Base-by-base conservation (phyloP, 2,797 vertebrate species). In the Phataginus tricuspis region DNA sequence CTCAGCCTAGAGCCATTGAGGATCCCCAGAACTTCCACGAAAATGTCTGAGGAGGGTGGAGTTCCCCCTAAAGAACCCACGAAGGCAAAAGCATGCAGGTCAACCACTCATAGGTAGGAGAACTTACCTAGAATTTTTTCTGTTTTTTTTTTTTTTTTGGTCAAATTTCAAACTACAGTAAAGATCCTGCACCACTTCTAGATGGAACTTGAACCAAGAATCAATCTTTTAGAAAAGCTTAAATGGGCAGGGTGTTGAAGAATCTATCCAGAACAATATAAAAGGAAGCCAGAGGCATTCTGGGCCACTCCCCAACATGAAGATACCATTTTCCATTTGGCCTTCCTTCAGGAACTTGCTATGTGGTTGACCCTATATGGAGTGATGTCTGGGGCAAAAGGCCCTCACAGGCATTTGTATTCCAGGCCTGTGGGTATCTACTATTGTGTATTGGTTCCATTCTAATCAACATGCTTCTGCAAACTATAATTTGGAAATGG, bases 401-500 rank as follows among this genome's bases (percentile, higher is more conserved):
- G 31, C 25, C n/a, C 45, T 39, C 63, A 10, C 2, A 2, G 0
- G 1, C 11, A 94, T 96, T 49, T 96, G 87, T 84, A 96, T 95
- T 96, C 97, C 80, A 64, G 53, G 63, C 42, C 59, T 72, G 8
- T 66, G 51, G 45, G 51, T 57, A 57, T 83, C 61, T 37, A 34
- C 66, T 57, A 77, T 57, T 85, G 51, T 90, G 51, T 61, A 31
- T 5, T 92, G 83, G 53, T 34, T 87, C 87, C 82, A 72, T 34
- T 55, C 87, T 96, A 96, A 97, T 96, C 77, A 92, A 23, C 23
- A 31, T 2, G 92, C 71, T 83, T 92, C 77, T 86, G 69, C 74
- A 96, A 96, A 93, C 92, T 96, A 57, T 96, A 96, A 96, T 96
- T 96, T 96, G 74, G 88, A 90, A 95, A 94, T 57, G 39, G 82